Evolutionary conservation across 2,113 vertebrate genomes (phyloP), one percentile per base, ranked within the genome.

Genomic region (Coturnix japonica): DNA sequence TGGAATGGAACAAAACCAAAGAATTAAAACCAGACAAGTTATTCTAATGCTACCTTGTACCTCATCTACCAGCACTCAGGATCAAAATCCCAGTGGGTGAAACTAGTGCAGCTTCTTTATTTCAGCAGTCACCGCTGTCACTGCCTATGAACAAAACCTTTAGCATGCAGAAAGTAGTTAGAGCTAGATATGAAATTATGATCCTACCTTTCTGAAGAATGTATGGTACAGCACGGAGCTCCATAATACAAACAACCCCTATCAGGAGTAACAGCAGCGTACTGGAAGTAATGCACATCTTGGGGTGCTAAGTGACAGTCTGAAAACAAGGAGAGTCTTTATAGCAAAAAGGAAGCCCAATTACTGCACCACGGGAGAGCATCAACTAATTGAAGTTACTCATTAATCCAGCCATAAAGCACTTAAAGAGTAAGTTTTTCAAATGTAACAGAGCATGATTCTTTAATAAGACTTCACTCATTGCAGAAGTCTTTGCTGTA

Each of bases 371-470:
- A 59, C 60, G 51, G 94, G 57, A 93, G 44, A 91, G 46, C n/a
- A 94, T 65, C 43, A 81, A 20, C 60, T 89, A 87, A 82, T 81
- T 91, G 90, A 94, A 84, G 91, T 98, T 97, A 97, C 75, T 97
- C 85, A 97, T 98, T 98, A 98, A 98, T 94, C 73, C 82, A 92
- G 47, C 59, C 69, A 59, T 59, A 90, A 91, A 70, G 35, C 81
- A 89, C 64, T 91, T 65, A 91, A 85, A 64, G 51, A 43, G 28
- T 41, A 69, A 87, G 26, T 46, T 91, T 89, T 81, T 74, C 91
- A 82, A 65, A 94, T 96, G 72, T 83, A 90, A 46, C 2, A 0
- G 56, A 75, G n/a, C 63, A 59, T 33, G 53, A 85, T 91, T 92
- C n/a, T 89, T 83, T 95, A 47, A 4, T 6, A 13, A 2, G 54